These are phyloP conservation scores for Cathartes aura DNA, from an alignment of 2,113 vertebrate species.

Conservation along the genomic window DNA sequence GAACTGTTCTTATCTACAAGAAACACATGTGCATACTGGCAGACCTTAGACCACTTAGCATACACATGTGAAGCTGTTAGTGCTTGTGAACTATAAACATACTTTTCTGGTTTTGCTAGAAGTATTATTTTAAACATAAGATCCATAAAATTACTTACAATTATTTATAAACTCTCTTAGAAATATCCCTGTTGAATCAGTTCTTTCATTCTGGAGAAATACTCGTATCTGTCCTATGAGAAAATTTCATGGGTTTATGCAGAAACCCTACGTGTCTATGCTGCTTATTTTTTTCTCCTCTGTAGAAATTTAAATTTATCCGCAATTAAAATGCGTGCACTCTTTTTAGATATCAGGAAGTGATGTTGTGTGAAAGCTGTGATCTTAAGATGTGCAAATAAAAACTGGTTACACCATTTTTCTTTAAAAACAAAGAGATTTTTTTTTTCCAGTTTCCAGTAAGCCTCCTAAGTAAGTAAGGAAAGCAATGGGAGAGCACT, in stretches of 20 bases:
- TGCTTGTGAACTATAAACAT: background rate
- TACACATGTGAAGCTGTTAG: background rate
- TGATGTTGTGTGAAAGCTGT: background rate
- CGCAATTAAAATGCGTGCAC: background rate
- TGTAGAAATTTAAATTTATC: background rate
- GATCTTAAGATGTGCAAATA: background rate
- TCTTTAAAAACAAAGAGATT: background rate
- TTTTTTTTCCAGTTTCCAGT: background rate
- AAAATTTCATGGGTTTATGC: background rate
- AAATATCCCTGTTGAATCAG: background rate
- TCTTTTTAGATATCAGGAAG: background rate
- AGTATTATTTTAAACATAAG: background rate
- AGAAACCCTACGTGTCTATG: background rate
- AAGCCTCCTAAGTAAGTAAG: background rate
- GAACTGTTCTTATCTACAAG: slow-evolving; percentile 38
- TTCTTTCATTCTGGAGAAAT: background rate
- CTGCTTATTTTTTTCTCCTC: background rate
- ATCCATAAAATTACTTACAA: background rate
- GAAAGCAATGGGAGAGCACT: background rate
- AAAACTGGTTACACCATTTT: background rate
- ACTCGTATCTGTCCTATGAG: background rate
- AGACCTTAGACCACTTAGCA: background rate
- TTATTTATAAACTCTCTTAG: background rate
- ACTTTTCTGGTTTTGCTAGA: background rate
- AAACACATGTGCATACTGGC: slow-evolving; percentile 1